Evolutionary conservation across 1,140 invertebrate species (phyloP), one percentile per base, ranked within the genome.

Genomic region (Euglossa dilemma): DNA sequence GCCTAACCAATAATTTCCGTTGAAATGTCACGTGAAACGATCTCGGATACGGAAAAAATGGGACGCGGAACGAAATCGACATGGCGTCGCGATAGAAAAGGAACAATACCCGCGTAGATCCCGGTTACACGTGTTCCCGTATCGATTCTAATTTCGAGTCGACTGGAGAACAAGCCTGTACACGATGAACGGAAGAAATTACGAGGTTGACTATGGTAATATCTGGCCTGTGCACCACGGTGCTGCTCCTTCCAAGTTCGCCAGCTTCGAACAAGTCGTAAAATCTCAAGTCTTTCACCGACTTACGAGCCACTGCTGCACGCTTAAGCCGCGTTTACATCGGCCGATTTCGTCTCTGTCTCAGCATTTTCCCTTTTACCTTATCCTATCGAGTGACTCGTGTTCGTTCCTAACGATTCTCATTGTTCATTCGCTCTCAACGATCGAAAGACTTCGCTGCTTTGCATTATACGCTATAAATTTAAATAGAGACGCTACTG

Each of bases 281-380:
- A 86, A 86, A 80, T 80, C 70, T 79, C 25, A 25, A 86, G 64
- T 86, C 85, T 86, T 81, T 85, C 77, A 74, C 83, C 77, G 52
- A 80, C 45, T 84, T 69, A 57, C n/a, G 54, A 66, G 69, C 36
- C 36, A 36, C 36, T 36, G 36, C 36, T 36, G 36, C 36, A 36
- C 36, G 36, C 36, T 36, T 36, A 36, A 36, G 36, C 36, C 36
- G 36, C 36, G 36, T 36, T 36, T 36, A 36, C 36, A 36, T 36
- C 4, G n/a, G n/a, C n/a, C n/a, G n/a, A n/a, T n/a, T n/a, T n/a
- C n/a, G n/a, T n/a, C n/a, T n/a, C n/a, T n/a, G n/a, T n/a, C n/a
- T n/a, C n/a, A n/a, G n/a, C n/a, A n/a, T n/a, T n/a, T n/a, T n/a
- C n/a, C n/a, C n/a, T n/a, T n/a, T n/a, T n/a, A n/a, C n/a, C n/a